phyloP scores from a whole-genome alignment of 2,113 vertebrate genomes.

The Odocoileus hemionus region DNA sequence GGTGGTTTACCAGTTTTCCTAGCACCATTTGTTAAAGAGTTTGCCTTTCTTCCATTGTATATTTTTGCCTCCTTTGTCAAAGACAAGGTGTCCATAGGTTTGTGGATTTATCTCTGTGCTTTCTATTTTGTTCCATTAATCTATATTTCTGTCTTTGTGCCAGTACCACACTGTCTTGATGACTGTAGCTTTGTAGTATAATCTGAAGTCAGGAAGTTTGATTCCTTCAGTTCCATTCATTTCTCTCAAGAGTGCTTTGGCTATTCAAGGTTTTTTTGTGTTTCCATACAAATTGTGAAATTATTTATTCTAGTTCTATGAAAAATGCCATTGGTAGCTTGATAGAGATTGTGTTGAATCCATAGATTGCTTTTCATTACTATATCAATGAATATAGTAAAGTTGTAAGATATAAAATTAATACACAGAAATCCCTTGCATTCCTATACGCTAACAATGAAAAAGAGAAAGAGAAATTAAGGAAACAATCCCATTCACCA shows the following conservation, averaged over 20 bases:
- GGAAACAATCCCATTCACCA: background rate
- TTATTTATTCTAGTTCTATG: background rate
- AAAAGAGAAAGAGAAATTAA: background rate
- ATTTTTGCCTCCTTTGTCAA: background rate
- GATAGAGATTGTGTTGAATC: background rate
- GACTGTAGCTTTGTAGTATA: background rate
- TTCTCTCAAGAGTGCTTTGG: background rate
- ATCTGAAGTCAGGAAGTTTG: background rate
- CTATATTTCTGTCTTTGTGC: background rate
- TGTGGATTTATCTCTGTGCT: background rate
- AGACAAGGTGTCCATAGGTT: background rate
- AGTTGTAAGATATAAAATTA: background rate
- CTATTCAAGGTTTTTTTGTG: background rate
- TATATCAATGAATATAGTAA: background rate
- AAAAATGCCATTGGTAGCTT: background rate
- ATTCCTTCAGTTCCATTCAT: background rate
- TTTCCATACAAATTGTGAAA: background rate
- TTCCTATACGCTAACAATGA: background rate
- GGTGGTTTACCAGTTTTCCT: background rate
- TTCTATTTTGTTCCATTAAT: background rate
- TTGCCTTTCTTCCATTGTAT: background rate
- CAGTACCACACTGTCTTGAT: background rate
- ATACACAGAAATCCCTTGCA: background rate
- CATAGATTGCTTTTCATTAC: background rate
- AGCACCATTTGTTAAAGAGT: background rate